Evolutionary conservation across 2,888 invertebrate genomes (phyloP), one percentile per base, ranked within the genome.

Genomic region (Ischnura elegans): DNA sequence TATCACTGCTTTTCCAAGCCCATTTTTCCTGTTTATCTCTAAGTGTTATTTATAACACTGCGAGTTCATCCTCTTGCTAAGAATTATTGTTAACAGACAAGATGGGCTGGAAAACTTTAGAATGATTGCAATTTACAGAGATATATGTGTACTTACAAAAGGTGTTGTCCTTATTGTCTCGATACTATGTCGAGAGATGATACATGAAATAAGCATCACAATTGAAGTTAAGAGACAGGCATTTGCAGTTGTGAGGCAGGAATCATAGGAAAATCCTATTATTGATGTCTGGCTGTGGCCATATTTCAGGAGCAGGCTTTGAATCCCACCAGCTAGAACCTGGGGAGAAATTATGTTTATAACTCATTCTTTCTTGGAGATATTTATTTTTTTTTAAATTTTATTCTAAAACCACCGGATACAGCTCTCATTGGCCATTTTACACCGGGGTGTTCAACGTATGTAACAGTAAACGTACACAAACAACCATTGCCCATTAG

Each of bases 171-270:
- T 61, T 19, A 90, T 43, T 0, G 90, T 90, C 16, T 16, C 13
- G 25, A 90, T 90, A 19, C 66, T 66, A 4, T 61, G 90, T 66
- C 61, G 90, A n/a, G 90, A 36, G 43, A 61, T 61, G 1, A 90
- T 16, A 45, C 66, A 90, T 90, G 90, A n/a, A 43, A 90, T 90
- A 42, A 90, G n/a, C n/a, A 90, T 43, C 0, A 90, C n/a, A 43
- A 90, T 21, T 25, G 61, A 61, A 10, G 90, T 90, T n/a, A 90
- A 51, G 13, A 90, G 43, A 45, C 90, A 61, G 36, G 90, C 90
- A n/a, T 61, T 66, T 90, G 90, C 55, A n/a, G 90, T 90, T n/a
- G 90, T 90, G 45, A 90, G 61, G 36, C 90, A 61, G 90, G 90
- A 43, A n/a, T 90, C 90, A 90, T 90, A 90, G 45, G 90, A 90